Evolutionary conservation across 2,797 vertebrate species (phyloP), one percentile per base, ranked within the genome.

Genomic region (Pipistrellus pygmaeus): DNA sequence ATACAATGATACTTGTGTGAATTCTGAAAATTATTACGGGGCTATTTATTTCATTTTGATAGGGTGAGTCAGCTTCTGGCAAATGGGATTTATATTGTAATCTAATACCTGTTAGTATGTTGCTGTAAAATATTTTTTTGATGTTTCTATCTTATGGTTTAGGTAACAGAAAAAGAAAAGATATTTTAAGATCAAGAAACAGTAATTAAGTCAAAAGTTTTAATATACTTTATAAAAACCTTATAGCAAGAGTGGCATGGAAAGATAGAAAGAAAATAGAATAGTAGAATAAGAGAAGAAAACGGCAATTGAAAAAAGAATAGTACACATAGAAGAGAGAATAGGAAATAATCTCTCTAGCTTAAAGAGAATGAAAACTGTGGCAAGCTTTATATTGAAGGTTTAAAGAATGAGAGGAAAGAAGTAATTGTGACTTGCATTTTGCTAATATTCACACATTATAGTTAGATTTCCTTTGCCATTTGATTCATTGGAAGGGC

Each of bases 161-260:
- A 77, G 30, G 32, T 81, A 75, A 82, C 41, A 76, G 66, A 77
- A 68, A 57, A 60, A 78, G 30, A 69, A 68, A 44, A 91, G 23
- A 41, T 46, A 18, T 83, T 93, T 86, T 71, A 83, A 91, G 27
- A 88, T 91, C 23, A 94, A 53, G 69, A 25, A 11, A 64, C 32
- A 66, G 3, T 89, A 41, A 68, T 75, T 85, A 85, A 55, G 15
- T 66, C 0, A 51, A 48, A 85, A 83, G 35, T 75, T 35, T 68
- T 68, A 68, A 55, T 68, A 60, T 75, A 51, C 2, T 8, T 85
- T 64, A 69, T 76, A 69, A 53, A 87, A 88, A 94, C 72, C 46
- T 64, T 55, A 20, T 51, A 55, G 30, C 38, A 60, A 35, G 30
- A 95, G 38, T 44, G 27, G 8, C 14, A 10, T 91, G 62, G 41